These are phyloP conservation scores for Unio pictorum DNA, from an alignment of 2,888 invertebrate genomes.

Conservation along the genomic window DNA sequence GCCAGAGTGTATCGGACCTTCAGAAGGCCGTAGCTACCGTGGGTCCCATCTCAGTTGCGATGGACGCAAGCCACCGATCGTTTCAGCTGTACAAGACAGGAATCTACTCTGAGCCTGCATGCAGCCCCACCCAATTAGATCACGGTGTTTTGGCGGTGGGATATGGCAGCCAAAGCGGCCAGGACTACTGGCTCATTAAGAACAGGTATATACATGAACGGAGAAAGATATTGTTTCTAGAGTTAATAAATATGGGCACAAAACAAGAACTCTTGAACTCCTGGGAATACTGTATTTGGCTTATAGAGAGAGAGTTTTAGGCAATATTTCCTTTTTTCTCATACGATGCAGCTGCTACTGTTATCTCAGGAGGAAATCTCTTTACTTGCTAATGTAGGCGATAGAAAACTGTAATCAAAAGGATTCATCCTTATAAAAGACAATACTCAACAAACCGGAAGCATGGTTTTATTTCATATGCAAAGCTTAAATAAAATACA, in stretches of 20 bases:
- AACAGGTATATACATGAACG: conserved; percentile 31
- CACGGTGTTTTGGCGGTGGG: conserved; percentile 40
- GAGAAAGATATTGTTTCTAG: neutral
- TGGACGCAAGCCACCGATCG: conserved; percentile 82
- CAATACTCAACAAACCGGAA: too few relatives aligned
- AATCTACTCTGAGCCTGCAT: conserved; percentile 31
- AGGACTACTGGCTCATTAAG: conserved; percentile 51
- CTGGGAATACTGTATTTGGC: neutral
- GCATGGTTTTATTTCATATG: too few relatives aligned
- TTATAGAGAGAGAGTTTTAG: too few relatives aligned
- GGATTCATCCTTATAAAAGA: too few relatives aligned
- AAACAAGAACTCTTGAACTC: neutral
- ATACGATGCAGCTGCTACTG: too few relatives aligned
- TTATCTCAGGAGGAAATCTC: too few relatives aligned
- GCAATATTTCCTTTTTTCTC: neutral
- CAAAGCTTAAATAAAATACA: too few relatives aligned
- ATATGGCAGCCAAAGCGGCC: conserved; percentile 27
- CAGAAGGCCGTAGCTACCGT: conserved; percentile 84
- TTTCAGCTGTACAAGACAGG: conserved; percentile 74
- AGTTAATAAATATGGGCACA: neutral
- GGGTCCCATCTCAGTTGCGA: conserved; percentile 89
- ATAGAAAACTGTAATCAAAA: too few relatives aligned
- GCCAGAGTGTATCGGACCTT: conserved; percentile 81
- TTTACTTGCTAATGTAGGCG: too few relatives aligned
- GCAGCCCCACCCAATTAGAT: conserved; percentile 24